Evolutionary conservation across 2,797 vertebrate genomes (phyloP), one percentile per base, ranked within the genome.

Genomic region (Loriculus beryllinus): DNA sequence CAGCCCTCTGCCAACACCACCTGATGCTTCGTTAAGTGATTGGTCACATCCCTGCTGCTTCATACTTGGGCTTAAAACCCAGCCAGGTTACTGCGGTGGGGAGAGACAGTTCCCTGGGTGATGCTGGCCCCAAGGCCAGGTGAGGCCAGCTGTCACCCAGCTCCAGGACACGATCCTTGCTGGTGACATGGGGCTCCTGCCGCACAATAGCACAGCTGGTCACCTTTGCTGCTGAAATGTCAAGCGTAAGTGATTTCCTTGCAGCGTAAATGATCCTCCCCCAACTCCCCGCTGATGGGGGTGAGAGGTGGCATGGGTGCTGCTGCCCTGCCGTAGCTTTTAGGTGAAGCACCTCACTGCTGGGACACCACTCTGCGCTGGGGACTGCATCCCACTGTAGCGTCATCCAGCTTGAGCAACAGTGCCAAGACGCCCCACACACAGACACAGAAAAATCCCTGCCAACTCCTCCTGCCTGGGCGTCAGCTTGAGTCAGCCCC

Each of bases 221-320:
- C 92, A 69, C 91, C 85, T 96, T 95, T 95, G 89, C 91, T 68
- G 91, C 85, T 1, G 82, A 95, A 95, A 94, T 95, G 95, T 94
- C 96, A 96, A 94, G 89, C 89, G 52, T 94, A 93, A 94, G 82
- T 82, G 89, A 94, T 94, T 89, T 90, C 72, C 28, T 80, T 25
- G 56, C 62, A 39, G 68, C 0, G 23, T 86, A 92, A 95, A 83
- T 2, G 57, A 95, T 92, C 82, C 68, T 40, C 45, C 12, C 18
- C 25, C 5, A 3, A 49, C 48, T 86, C 89, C 40, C 45, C 1
- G 23, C 78, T 47, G 68, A 56, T 0, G 0, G 12, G 12, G 10
- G 19, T 0, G 0, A 77, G 84, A 65, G 79, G 79, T 8, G 5
- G 48, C 20, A 7, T 5, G 17, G 86, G 83, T 14, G 25, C 78